Evolutionary conservation across 2,888 invertebrate genomes (phyloP), one percentile per base, ranked within the genome.

Genomic region (Sepioteuthis lessoniana): DNA sequence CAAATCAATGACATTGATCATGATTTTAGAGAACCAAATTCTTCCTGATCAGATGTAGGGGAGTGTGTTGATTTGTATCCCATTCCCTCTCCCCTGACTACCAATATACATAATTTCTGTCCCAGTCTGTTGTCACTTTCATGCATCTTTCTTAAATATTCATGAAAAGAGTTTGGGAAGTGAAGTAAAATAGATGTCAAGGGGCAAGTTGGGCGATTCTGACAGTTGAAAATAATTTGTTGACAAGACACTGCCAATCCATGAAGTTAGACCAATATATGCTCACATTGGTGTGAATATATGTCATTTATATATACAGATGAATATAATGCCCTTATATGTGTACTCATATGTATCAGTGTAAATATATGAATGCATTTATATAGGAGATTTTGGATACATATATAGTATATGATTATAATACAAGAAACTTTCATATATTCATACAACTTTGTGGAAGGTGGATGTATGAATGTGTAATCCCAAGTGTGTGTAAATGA

Each of bases 1-100:
- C 76, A 76, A 76, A 76, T 35, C 76, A 76, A n/a, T 35, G 76
- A 13, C 76, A 76, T 76, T 35, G 76, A 76, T 76, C 76, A 76
- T 76, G 76, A 19, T 76, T n/a, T 10, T n/a, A 35, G 76, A 76
- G 76, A 35, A n/a, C 76, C 76, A 13, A 19, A n/a, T 76, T 76
- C 35, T 35, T 16, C 76, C 76, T n/a, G 76, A 76, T 35, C 76
- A 76, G n/a, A 76, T n/a, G 16, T 76, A n/a, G 35, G 13, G 35
- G 55, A 55, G 21, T 16, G 16, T n/a, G 19, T 76, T 35, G 13
- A n/a, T 76, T 21, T 76, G n/a, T 76, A n/a, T 10, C 10, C n/a
- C 35, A n/a, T 0, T n/a, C 16, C 76, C 55, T 3, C 3, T 0
- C 10, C n/a, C 3, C n/a, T 5, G 7, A 8, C n/a, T 25, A 0